These are phyloP conservation scores for Acanthosepion lycidas DNA, from an alignment of 2,888 invertebrate genomes.

Conservation along the genomic window DNA sequence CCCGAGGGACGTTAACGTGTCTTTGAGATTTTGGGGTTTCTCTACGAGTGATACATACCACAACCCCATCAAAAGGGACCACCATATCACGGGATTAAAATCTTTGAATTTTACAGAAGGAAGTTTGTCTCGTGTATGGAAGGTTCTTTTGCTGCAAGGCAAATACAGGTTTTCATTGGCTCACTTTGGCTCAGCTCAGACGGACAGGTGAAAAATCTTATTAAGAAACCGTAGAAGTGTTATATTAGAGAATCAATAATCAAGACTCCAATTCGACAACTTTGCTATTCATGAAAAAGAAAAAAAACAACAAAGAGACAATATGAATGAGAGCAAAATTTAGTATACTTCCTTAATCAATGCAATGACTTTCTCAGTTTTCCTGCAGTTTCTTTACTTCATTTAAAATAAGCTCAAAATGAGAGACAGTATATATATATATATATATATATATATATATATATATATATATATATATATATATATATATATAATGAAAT, in stretches of 20 bases:
- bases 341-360: too few species aligned
- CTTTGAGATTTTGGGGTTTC: slow-evolving; percentile 33
- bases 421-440: too few species aligned
- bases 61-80: too few species aligned
- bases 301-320: neutral
- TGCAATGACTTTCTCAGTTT: too few species aligned
- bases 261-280: neutral
- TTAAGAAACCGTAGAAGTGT: neutral
- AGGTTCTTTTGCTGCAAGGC: neutral
- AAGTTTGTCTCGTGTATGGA: neutral
- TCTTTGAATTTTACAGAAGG: neutral
- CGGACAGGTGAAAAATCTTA: neutral
- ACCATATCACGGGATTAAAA: neutral
- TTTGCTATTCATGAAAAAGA: neutral
- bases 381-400: too few species aligned
- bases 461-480: too few species aligned
- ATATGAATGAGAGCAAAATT: too few species aligned
- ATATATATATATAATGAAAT: too few species aligned
- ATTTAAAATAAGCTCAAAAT: too few species aligned
- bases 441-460: too few species aligned
- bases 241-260: neutral
- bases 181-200: neutral
- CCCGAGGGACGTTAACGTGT: neutral
- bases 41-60: neutral
- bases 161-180: neutral